Base-by-base conservation (phyloP, 2,888 invertebrate species). In the Eristalinus aeneus region DNA sequence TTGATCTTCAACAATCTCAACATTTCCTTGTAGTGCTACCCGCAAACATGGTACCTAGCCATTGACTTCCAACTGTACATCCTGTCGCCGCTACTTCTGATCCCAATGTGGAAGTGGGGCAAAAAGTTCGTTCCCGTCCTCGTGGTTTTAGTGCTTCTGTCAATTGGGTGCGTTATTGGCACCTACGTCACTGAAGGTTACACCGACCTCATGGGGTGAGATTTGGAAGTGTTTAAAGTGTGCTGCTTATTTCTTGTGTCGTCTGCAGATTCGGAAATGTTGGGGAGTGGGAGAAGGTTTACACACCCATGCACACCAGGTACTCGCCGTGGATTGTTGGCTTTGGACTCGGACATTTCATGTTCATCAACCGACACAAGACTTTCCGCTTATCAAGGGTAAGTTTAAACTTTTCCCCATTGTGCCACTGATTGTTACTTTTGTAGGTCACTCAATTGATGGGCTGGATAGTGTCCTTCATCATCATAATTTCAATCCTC, bases 41-140 rank as follows among this genome's bases (percentile, higher is more conserved):
- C 90, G 11, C 94, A 94, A 84, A 91, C 93, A 1, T 94, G 94
- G 94, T 94, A 94, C 85, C 89, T 94, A 12, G 92, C 94, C 1
- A 93, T 94, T 1, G 94, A 94, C 69, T 94, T 93, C 90, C 94
- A 94, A 89, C 89, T 94, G 23, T 94, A 93, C 87, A 89, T 93
- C 64, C 69, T 94, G n/a, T 93, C 94, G 0, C 94, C 94, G 0
- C 72, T 94, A 0, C 87, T 94, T 3, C 89, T 94, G 22, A 91
- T 93, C 53, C 91, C 93, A 0, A 88, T 94, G 20, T 92, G 92
- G 84, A 90, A 89, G 31, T 91, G 90, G 91, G 89, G 90, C 22
- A 89, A 84, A 53, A 89, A 88, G 60, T 90, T 89, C 1, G 68
- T 88, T 1, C 80, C 77, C 0, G 89, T 73, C 0, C 75, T 90